Conservation (phyloP, 1,140 invertebrate genomes). For the Drosophila grimshawi region DNA sequence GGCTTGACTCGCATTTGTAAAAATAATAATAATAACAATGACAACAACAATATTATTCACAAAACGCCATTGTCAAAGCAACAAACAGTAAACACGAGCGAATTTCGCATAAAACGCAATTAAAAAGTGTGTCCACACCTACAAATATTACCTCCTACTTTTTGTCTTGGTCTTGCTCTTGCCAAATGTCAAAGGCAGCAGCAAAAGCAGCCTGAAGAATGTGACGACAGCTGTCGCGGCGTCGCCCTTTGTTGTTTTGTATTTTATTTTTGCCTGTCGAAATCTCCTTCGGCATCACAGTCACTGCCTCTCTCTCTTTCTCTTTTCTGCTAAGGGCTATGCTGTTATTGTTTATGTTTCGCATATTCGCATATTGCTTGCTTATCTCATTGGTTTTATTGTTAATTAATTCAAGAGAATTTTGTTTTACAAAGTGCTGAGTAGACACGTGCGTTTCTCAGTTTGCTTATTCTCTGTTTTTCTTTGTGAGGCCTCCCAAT, state of each 20-base stretch:
- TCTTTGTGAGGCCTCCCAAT: slow-evolving; percentile 18
- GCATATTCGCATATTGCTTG: background rate
- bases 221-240: slow-evolving; percentile 36
- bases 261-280: slow-evolving; percentile 8
- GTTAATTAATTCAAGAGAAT: slow-evolving; percentile 17
- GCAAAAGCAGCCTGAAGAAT: slow-evolving; percentile 29
- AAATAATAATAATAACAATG: slow-evolving; percentile 34
- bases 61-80: slow-evolving; percentile 73
- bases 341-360: slow-evolving; percentile 29
- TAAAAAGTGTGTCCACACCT: slow-evolving; percentile 38
- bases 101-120: slow-evolving; percentile 60
- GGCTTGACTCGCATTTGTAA: slow-evolving; percentile 62
- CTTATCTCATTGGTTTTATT: slow-evolving; percentile 29
- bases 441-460: slow-evolving; percentile 33
- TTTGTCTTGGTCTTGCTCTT: slow-evolving; percentile 25
- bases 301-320: background rate
- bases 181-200: slow-evolving; percentile 33
- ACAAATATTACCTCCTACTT: slow-evolving; percentile 2
- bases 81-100: slow-evolving; percentile 27
- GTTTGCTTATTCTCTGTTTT: slow-evolving; percentile 15
- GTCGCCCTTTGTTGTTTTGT: slow-evolving; percentile 31
- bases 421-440: slow-evolving; percentile 7
- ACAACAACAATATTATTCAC: slow-evolving; percentile 59
- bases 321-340: background rate
- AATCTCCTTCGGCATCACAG: slow-evolving; percentile 18